phyloP scores from a whole-genome alignment of 2,888 invertebrate species.

The Pasiphila rectangulata region DNA sequence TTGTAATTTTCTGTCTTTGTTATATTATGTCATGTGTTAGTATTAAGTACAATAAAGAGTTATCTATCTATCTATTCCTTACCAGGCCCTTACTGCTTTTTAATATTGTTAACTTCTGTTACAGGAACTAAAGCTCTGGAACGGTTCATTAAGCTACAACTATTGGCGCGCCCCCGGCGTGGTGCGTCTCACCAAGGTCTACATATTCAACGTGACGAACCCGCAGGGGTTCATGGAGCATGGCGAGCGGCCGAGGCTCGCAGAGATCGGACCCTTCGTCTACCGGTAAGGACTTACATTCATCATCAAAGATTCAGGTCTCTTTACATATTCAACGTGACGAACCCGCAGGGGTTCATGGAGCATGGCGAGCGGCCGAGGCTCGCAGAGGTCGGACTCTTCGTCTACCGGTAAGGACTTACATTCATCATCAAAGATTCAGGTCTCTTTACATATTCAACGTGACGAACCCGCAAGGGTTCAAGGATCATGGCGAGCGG shows the following conservation, averaged over 20 bases:
- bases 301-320: not conserved
- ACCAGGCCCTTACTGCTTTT: not conserved
- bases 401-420: conserved; percentile 89
- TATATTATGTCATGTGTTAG: too few species aligned
- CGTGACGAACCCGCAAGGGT: conserved; percentile 91
- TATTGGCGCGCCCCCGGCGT: conserved; percentile 95
- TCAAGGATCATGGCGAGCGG: conserved; percentile 87
- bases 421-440: not conserved
- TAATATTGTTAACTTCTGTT: not conserved
- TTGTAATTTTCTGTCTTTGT: too few species aligned
- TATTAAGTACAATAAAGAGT: too few species aligned
- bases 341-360: conserved; percentile 90
- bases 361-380: conserved; percentile 89
- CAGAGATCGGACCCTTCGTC: conserved; percentile 92
- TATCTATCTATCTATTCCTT: not conserved
- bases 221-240: conserved; percentile 87
- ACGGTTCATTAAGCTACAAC: conserved; percentile 91
- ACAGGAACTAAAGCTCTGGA: conserved; percentile 91
- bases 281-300: conserved; percentile 84
- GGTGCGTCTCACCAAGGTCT: conserved; percentile 90
- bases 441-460: conserved; percentile 88
- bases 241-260: conserved; percentile 89
- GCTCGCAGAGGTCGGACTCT: conserved; percentile 91
- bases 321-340: conserved; percentile 92
- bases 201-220: conserved; percentile 94